Base-by-base conservation (phyloP, 2,888 invertebrate species). In the Dioctria rufipes region DNA sequence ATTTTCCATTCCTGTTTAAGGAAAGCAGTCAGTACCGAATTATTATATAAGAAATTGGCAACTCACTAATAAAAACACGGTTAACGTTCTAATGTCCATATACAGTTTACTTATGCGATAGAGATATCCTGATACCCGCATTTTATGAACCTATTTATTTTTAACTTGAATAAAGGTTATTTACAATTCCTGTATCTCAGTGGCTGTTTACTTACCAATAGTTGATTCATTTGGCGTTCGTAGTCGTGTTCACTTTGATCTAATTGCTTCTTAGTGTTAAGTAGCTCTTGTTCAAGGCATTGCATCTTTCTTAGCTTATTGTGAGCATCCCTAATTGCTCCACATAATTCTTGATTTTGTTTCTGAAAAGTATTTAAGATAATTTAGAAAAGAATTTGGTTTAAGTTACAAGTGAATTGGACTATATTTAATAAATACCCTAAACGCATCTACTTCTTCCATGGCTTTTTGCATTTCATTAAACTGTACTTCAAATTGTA, bases 221-320 rank as follows among this genome's bases (percentile, higher is more conserved):
- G 78, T 77, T 86, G 85, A 67, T 84, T 84, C 73, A 85, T 84
- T 71, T 86, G 85, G 39, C 85, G 86, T 80, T 86, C 87, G 65
- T 87, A 87, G 3, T 86, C 85, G 11, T 84, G 11, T 40, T 87
- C 87, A 5, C 86, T 75, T 8, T 39, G 51, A 9, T 5, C 5
- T 2, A 82, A 43, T 8, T 60, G 54, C 6, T 61, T 60, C 67
- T 69, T 75, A 1, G 82, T 78, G 39, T 46, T 49, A 5, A 43
- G 9, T 49, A 82, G 13, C 13, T 77, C 79, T 5, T 69, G 40
- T 61, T 82, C 79, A 2, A 81, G n/a, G 6, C 54, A 77, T 51
- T 80, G 13, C 3, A 40, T 9, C 5, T 58, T 78, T 4, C 71
- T 13, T 8, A 78, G 5, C 4, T 71, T 54, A n/a, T 58, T 49